Conservation (phyloP, 64 coral and sea anemone species). For the Dendrophyllia cribrosa region DNA sequence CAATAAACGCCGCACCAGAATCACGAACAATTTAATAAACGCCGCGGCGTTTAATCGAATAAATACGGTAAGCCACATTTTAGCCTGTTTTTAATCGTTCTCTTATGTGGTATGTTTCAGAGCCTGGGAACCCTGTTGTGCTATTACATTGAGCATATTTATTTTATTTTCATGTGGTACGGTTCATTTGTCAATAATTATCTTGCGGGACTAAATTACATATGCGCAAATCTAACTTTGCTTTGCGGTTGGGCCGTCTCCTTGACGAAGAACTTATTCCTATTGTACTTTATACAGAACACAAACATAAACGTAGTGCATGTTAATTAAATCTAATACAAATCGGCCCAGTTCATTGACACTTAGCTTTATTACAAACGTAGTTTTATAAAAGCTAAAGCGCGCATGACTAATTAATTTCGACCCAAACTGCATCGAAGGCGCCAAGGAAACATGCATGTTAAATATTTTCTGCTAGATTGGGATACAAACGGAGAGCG, state of each 20-base stretch:
- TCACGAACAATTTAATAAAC: no score
- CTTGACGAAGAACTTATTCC: constrained; percentile 13
- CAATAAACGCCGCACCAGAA: no score
- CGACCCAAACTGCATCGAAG: neutral
- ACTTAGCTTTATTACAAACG: neutral
- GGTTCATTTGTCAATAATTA: no score
- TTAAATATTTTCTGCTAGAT: constrained; percentile 71
- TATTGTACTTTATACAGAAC: neutral
- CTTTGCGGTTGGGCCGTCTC: neutral
- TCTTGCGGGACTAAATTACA: no score
- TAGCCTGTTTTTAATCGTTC: no score
- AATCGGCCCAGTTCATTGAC: neutral
- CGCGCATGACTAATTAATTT: neutral
- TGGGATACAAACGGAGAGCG: constrained; percentile 80
- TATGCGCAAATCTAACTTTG: no score
- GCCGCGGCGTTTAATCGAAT: no score
- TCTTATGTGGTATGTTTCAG: no score
- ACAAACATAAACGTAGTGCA: constrained; percentile 1
- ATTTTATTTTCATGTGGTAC: no score
- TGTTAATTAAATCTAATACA: constrained; percentile 15
- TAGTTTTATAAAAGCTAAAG: neutral
- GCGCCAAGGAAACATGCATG: neutral
- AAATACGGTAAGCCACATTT: no score
- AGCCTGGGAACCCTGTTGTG: no score
- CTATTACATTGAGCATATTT: no score